phyloP scores from a whole-genome alignment of 2,888 invertebrate species.

The Archaeoteleia sp. region DNA sequence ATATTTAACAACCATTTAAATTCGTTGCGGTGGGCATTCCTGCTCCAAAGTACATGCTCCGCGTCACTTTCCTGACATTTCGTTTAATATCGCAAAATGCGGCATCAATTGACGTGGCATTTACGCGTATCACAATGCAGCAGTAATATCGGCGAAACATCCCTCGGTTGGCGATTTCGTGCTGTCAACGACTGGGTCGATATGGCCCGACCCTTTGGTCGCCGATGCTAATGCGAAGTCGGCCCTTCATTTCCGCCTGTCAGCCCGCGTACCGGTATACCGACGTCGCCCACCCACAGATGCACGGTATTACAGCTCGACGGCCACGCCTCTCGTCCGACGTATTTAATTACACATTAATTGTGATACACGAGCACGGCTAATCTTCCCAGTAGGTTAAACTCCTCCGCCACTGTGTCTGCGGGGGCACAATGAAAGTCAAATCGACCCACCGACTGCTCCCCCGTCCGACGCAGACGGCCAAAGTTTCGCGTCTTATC shows the following conservation, averaged over 20 bases:
- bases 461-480: background rate
- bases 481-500: slow-evolving; percentile 17
- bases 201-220: slow-evolving; percentile 35
- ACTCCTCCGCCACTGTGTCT: slow-evolving; percentile 16
- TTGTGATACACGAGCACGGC: slow-evolving; percentile 54
- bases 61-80: no score
- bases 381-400: slow-evolving; percentile 39
- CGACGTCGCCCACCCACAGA: slow-evolving; percentile 36
- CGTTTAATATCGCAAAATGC: no score
- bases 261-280: slow-evolving; percentile 38
- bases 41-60: no score
- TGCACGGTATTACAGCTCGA: slow-evolving; percentile 24
- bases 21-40: no score
- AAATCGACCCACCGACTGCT: slow-evolving; percentile 10
- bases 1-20: no score
- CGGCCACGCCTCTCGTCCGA: slow-evolving; percentile 59
- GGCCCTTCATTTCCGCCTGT: slow-evolving; percentile 51
- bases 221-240: slow-evolving; percentile 44
- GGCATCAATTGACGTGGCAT: no score
- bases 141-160: no score
- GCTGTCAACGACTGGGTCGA: slow-evolving; percentile 22
- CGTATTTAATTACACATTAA: slow-evolving; percentile 70
- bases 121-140: no score
- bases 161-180: background rate
- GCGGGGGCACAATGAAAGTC: slow-evolving; percentile 26